phyloP scores from a whole-genome alignment of 2,113 vertebrate genomes.

The Ophthalmolycus amberensis region DNA sequence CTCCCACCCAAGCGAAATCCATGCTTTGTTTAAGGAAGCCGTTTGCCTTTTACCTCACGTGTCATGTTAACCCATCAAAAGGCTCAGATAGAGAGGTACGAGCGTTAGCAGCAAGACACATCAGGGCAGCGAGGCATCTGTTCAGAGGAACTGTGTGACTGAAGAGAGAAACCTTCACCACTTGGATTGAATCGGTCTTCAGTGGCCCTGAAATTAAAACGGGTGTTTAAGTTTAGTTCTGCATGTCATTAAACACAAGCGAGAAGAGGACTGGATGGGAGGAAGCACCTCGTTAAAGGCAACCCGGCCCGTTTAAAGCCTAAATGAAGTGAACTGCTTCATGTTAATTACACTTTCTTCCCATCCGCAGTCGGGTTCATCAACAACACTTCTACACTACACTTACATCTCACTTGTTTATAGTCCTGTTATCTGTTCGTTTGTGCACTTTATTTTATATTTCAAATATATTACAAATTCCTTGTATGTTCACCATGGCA shows the following conservation, averaged over 20 bases:
- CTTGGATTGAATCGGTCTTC: conserved; percentile 29
- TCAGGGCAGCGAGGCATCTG: conserved; percentile 26
- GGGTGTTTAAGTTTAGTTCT: background rate
- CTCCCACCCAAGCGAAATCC: conserved; percentile 7
- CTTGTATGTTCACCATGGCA: too few relatives aligned
- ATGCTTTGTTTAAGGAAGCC: conserved; percentile 14
- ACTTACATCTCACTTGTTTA: too few relatives aligned
- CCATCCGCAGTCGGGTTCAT: too few relatives aligned
- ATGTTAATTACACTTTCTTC: conserved; percentile 21
- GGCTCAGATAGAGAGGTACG: conserved; percentile 34
- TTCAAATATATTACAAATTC: too few relatives aligned
- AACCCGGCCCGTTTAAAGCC: conserved; percentile 35
- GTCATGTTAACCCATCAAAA: conserved; percentile 27
- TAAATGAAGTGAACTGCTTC: conserved; percentile 38
- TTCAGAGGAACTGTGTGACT: conserved; percentile 16
- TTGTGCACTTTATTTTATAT: too few relatives aligned
- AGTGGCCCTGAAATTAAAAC: conserved; percentile 29
- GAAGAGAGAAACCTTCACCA: conserved; percentile 23
- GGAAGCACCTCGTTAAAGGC: conserved; percentile 41
- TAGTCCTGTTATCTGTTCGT: too few relatives aligned
- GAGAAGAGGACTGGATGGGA: conserved; percentile 37
- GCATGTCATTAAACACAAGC: conserved; percentile 40
- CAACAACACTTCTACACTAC: too few relatives aligned
- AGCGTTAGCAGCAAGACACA: conserved; percentile 46
- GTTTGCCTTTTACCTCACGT: conserved; percentile 11